Percentiles rank a stretch among this genome's conserved stretches.
Conservation (phyloP, 2,888 invertebrate genomes). For the Folsomia manolachei region DNA sequence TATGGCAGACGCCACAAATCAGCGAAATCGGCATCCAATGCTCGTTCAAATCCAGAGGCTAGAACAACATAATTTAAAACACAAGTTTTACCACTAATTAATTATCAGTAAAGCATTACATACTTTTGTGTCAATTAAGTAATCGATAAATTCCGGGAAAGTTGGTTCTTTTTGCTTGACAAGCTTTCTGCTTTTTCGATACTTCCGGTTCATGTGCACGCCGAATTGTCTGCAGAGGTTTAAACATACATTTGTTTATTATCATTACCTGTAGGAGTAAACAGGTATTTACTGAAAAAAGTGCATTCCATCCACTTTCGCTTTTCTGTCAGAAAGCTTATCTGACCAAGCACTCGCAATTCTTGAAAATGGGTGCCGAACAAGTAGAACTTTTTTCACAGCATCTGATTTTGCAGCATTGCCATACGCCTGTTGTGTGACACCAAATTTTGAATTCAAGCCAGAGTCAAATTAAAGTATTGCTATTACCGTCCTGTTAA, state of each 20-base stretch:
- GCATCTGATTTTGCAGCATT: conserved; percentile 23
- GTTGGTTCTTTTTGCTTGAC: conserved; percentile 46
- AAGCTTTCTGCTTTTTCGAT: conserved; percentile 26
- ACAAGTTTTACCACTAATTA: background rate
- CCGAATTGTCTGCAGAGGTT: conserved; percentile 22
- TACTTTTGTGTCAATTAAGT: conserved; percentile 44
- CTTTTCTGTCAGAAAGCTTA: conserved; percentile 43
- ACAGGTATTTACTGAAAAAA: conserved; percentile 39
- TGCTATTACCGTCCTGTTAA: conserved; percentile 40
- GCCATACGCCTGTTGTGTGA: conserved; percentile 30
- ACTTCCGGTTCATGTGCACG: conserved; percentile 39
- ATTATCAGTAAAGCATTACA: no score
- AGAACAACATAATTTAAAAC: background rate
- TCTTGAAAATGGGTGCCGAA: conserved; percentile 45
- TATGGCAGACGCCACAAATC: conserved; percentile 43
- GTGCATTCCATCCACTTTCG: conserved; percentile 38
- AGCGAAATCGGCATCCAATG: conserved; percentile 47
- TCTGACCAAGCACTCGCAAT: conserved; percentile 45
- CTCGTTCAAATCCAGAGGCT: conserved; percentile 45
- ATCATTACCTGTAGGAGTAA: background rate
- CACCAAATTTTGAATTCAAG: background rate
- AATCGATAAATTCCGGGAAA: conserved; percentile 47
- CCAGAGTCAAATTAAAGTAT: background rate
- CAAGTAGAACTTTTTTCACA: conserved; percentile 36
- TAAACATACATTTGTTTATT: background rate